Conservation (phyloP, 2,888 invertebrate genomes). For the Thera obeliscata region DNA sequence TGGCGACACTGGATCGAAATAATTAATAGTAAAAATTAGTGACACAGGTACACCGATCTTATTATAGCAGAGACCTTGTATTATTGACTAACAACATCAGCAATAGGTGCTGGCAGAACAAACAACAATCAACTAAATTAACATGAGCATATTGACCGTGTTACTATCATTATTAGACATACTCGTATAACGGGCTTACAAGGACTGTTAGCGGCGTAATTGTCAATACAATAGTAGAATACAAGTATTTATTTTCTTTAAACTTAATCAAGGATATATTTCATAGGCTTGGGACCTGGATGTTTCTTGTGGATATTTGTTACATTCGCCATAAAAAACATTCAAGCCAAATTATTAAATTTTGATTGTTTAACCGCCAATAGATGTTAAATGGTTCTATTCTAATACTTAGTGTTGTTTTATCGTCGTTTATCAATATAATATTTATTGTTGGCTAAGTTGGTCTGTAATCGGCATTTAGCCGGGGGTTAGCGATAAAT, state of each 20-base stretch:
- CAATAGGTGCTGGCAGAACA: slow-evolving; percentile 52
- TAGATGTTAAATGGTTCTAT: slow-evolving; percentile 4
- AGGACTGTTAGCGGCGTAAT: slow-evolving; percentile 17
- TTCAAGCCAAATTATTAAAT: no score
- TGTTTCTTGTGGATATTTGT: no score
- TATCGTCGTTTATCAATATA: slow-evolving; percentile 26
- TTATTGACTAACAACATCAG: slow-evolving; percentile 29
- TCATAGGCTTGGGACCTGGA: no score
- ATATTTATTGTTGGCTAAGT: slow-evolving; percentile 31
- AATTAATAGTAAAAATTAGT: neutral
- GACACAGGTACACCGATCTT: neutral
- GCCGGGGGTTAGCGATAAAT: slow-evolving; percentile 59
- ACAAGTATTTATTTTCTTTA: no score
- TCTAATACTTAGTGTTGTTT: slow-evolving; percentile 1
- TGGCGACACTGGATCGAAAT: neutral
- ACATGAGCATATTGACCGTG: slow-evolving; percentile 61
- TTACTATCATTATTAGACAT: slow-evolving; percentile 52
- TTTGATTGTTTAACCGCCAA: neutral
- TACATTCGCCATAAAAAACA: neutral
- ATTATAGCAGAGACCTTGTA: slow-evolving; percentile 2
- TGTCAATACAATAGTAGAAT: no score
- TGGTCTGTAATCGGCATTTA: slow-evolving; percentile 36
- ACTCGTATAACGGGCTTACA: slow-evolving; percentile 27
- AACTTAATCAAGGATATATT: no score
- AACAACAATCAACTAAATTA: slow-evolving; percentile 59